These are phyloP conservation scores for Schizopygopsis malacanthus DNA, from an alignment of 2,797 vertebrate species.

Conservation along the genomic window DNA sequence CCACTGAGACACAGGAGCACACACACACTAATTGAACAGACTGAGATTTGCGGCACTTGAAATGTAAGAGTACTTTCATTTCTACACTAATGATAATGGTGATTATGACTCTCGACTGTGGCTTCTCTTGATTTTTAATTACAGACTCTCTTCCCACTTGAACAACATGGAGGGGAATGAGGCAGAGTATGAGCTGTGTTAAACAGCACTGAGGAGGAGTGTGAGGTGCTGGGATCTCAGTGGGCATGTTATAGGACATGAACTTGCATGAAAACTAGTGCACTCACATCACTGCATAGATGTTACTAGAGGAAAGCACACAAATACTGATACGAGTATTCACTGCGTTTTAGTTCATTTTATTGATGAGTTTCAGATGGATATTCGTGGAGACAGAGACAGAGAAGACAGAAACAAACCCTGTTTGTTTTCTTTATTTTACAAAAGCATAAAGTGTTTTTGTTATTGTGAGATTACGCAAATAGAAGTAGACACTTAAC, in stretches of 20 bases:
- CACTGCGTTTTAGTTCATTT: too few relatives aligned
- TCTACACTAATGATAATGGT: constrained; percentile 69
- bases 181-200: neutral
- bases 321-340: too few relatives aligned
- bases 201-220: constrained; percentile 9
- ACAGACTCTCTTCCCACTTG: constrained; percentile 63
- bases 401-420: too few relatives aligned
- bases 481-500: too few relatives aligned
- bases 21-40: constrained; percentile 58
- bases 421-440: too few relatives aligned
- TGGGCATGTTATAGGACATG: neutral
- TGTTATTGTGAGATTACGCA: too few relatives aligned
- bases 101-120: constrained; percentile 68
- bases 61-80: constrained; percentile 67
- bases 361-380: too few relatives aligned
- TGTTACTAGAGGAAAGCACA: neutral
- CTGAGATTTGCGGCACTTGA: constrained; percentile 62
- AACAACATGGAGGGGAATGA: constrained; percentile 34
- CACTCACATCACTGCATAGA: neutral
- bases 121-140: constrained; percentile 72
- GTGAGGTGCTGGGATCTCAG: constrained; percentile 13
- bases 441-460: too few relatives aligned
- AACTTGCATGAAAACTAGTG: neutral
- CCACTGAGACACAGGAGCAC: neutral
- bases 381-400: too few relatives aligned